Base-by-base conservation (phyloP, 2,113 vertebrate species). In the Ornithorhynchus anatinus region DNA sequence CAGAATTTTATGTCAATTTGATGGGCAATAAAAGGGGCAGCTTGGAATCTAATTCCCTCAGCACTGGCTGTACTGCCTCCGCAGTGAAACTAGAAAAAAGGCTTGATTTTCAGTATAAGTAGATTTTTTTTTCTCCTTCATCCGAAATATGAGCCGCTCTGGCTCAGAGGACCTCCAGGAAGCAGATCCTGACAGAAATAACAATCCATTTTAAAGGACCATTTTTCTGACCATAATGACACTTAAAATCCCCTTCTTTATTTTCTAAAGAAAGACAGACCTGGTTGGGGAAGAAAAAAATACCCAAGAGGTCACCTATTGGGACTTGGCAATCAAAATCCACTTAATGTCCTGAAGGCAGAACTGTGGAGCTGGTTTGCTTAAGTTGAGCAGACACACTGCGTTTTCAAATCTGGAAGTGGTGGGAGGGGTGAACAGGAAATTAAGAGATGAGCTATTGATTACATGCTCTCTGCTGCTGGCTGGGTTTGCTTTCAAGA, bases 401-500 rank as follows among this genome's bases (percentile, higher is more conserved):
- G 37, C 10, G 27, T n/a, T n/a, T 53, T 51, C 47, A 12, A 3
- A 1, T 23, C 48, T 19, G 66, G 38, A 11, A 59, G 20, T 6
- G 72, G 31, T 53, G 66, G 32, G 45, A 60, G 64, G 36, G 47
- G 14, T 54, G 52, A 19, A n/a, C 31, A 71, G 31, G 64, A 69
- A 45, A 77, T 73, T 57, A 62, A 75, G 23, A 27, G 33, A 62
- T 14, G 77, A 79, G 43, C 12, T 10, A 51, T 45, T 74, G 39
- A 69, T 1, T 74, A 23, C 52, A 58, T 57, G n/a, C 12, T 40
- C 32, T 22, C 11, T 29, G 17, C 38, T 78, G 10, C n/a, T 16
- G 35, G 32, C 5, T 47, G 31, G 12, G 35, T 76, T 57, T 70
- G 33, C 51, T 50, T 73, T 85, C 57, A 76, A 48, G 73, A 65